Evolutionary conservation across 2,888 invertebrate genomes (phyloP).

Genomic region (Phragmatobia fuliginosa): DNA sequence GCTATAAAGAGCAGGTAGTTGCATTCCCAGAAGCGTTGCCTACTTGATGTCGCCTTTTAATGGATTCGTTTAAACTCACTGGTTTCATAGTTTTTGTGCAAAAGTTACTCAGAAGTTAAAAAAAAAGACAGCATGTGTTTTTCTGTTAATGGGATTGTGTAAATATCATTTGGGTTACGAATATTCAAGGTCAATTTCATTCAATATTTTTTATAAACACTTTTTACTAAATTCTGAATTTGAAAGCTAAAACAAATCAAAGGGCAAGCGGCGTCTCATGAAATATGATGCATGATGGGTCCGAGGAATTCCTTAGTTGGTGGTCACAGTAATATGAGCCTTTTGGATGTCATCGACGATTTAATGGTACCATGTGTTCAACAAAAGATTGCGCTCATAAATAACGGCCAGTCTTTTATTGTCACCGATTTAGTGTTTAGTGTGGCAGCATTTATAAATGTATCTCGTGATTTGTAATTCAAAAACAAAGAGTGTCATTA

Average conservation of each 20-base stretch:
- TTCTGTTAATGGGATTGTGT: conserved; percentile 27
- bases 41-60: conserved; percentile 70
- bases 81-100: conserved; percentile 63
- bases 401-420: conserved; percentile 20
- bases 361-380: conserved; percentile 26
- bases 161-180: conserved; percentile 26
- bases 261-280: conserved; percentile 66
- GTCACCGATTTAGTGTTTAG: conserved; percentile 20
- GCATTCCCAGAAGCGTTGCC: conserved; percentile 75
- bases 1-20: conserved; percentile 83
- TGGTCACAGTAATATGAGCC: conserved; percentile 58
- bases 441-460: background rate
- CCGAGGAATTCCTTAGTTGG: conserved; percentile 61
- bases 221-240: conserved; percentile 59
- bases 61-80: conserved; percentile 59
- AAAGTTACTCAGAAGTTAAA: conserved; percentile 53
- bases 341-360: conserved; percentile 40
- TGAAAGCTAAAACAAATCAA: conserved; percentile 59
- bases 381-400: conserved; percentile 16
- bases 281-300: conserved; percentile 62
- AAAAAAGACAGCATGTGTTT: conserved; percentile 54
- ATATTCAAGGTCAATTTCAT: conserved; percentile 46
- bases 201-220: conserved; percentile 52
- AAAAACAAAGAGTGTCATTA: background rate
- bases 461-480: background rate